phyloP scores from a whole-genome alignment of 2,888 invertebrate genomes.

The Agelastica alni region DNA sequence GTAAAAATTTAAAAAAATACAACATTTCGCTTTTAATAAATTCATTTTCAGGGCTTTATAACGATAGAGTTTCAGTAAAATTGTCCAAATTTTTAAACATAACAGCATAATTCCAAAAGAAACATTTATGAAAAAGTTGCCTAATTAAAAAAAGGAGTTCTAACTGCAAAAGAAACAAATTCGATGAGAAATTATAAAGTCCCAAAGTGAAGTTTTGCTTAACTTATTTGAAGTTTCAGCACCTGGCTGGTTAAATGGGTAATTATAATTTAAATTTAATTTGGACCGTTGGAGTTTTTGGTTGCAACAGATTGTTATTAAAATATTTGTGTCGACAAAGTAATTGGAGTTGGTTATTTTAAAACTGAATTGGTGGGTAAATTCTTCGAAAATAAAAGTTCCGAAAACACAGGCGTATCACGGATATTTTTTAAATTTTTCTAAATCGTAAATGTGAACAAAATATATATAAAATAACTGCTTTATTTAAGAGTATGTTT shows the following conservation, averaged over 20 bases:
- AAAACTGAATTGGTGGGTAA: neutral
- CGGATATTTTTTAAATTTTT: too few relatives aligned
- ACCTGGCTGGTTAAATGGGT: conserved; percentile 24
- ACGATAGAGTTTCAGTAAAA: too few relatives aligned
- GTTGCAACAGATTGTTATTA: conserved; percentile 23
- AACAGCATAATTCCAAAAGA: neutral
- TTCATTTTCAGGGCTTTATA: too few relatives aligned
- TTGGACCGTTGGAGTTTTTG: conserved; percentile 21
- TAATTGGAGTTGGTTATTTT: conserved; percentile 18
- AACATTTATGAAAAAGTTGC: neutral
- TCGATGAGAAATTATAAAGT: conserved; percentile 23
- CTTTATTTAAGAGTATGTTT: too few relatives aligned
- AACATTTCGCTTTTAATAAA: too few relatives aligned
- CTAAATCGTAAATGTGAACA: too few relatives aligned
- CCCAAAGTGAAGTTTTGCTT: conserved; percentile 10
- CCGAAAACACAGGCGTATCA: neutral
- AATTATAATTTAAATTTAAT: conserved; percentile 27
- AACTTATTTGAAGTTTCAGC: conserved; percentile 23
- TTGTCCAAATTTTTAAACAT: neutral
- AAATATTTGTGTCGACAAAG: conserved; percentile 15
- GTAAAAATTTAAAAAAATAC: too few relatives aligned
- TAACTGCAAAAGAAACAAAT: conserved; percentile 6
- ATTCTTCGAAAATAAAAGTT: conserved; percentile 4
- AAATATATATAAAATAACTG: too few relatives aligned
- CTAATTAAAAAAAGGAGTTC: neutral